Evolutionary conservation across 2,113 vertebrate species (phyloP), one percentile per base, ranked within the genome.

Genomic region (Desmodus rotundus): DNA sequence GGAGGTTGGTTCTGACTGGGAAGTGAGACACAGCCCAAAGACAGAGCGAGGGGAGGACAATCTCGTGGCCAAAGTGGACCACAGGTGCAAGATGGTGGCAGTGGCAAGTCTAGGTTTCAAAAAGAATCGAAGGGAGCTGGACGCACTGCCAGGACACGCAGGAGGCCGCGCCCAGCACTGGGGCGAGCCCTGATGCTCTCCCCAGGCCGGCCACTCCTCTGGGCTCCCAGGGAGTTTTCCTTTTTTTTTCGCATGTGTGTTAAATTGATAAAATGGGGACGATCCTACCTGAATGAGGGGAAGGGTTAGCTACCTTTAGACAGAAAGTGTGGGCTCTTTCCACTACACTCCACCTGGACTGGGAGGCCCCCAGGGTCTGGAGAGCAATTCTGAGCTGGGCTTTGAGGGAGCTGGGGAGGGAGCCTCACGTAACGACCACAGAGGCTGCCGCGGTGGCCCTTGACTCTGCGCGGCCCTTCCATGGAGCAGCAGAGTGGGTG

Each of bases 321-420:
- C 7, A 67, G 58, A 5, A 72, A 63, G 22, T 7, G 50, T 24
- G 58, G 74, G 45, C 54, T 17, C 3, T 41, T 28, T 56, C 20
- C n/a, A 1, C n/a, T 5, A 1, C 15, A 5, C 1, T 4, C 5
- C 1, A 12, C n/a, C 12, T 0, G 11, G 38, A 10, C 68, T 11
- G 67, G 76, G 56, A 9, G 9, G 74, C 3, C 17, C 41, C 33
- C n/a, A 9, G 10, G 43, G 31, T n/a, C 78, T 81, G n/a, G 22
- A 43, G 56, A 16, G 28, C 56, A 50, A 38, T 19, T 17, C 78
- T 11, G 50, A 54, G 72, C 28, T 28, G 33, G 38, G 38, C 41
- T 36, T 10, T 3, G 9, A n/a, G 17, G 11, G 2, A 28, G 47
- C 26, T 11, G 2, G n/a, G 67, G n/a, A 33, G 61, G 50, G 1